Percentiles rank a stretch among this genome's conserved stretches.
These are phyloP conservation scores for Hystrix cristata DNA, from an alignment of 2,113 vertebrate genomes.

Conservation along the genomic window DNA sequence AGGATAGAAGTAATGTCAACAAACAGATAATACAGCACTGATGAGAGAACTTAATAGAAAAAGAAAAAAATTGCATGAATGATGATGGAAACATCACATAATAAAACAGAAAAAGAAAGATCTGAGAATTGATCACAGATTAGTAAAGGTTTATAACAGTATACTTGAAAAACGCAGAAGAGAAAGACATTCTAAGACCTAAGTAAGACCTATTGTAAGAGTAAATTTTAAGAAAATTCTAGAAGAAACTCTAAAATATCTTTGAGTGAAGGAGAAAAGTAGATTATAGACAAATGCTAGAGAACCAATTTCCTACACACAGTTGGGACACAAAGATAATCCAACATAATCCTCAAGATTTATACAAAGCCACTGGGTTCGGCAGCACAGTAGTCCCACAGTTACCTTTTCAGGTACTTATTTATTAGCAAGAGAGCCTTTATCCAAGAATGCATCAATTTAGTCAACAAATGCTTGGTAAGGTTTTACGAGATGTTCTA, in stretches of 20 bases:
- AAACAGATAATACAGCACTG: background rate
- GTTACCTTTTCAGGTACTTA: background rate
- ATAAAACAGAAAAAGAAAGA: background rate
- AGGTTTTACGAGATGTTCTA: background rate
- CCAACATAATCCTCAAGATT: background rate
- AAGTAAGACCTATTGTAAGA: background rate
- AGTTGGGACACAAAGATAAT: background rate
- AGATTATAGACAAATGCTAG: background rate
- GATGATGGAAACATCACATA: background rate
- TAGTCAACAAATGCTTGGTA: background rate
- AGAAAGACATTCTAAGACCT: constrained; percentile 8
- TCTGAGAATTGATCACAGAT: background rate
- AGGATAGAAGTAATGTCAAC: background rate
- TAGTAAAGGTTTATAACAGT: background rate
- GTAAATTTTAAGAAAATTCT: background rate
- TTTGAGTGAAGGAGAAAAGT: background rate
- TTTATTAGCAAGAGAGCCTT: background rate
- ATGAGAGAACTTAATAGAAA: background rate
- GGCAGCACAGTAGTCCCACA: background rate
- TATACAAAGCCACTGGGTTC: background rate
- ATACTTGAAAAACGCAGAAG: background rate
- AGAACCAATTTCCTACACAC: background rate
- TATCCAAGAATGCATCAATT: background rate
- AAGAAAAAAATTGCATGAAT: background rate
- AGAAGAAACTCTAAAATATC: background rate